Percentiles rank a stretch among this genome's conserved stretches.
phyloP scores from a whole-genome alignment of 2,797 vertebrate species.

The Lemur catta region DNA sequence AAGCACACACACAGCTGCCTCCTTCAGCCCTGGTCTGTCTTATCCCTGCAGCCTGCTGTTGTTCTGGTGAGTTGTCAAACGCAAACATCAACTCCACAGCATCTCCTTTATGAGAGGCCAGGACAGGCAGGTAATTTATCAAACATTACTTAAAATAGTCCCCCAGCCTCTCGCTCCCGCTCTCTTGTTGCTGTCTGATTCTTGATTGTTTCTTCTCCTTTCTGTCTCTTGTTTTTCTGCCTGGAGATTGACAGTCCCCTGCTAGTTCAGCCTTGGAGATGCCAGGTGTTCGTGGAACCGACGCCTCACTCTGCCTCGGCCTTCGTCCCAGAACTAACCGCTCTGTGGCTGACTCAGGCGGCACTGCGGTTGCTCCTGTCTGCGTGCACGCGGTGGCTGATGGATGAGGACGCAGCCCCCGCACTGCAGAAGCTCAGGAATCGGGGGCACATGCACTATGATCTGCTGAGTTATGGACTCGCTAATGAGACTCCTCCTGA shows the following conservation, averaged over 20 bases:
- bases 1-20: not conserved
- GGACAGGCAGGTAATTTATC: constrained; percentile 72
- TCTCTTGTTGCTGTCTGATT: constrained; percentile 39
- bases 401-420: not conserved
- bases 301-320: constrained; percentile 3
- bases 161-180: not conserved
- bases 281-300: constrained; percentile 49
- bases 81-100: not conserved
- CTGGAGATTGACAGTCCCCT: constrained; percentile 77
- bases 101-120: constrained; percentile 49
- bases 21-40: not conserved
- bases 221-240: constrained; percentile 50
- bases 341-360: not conserved
- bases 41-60: not conserved
- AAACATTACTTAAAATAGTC: constrained; percentile 72
- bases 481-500: constrained; percentile 26
- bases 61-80: not conserved
- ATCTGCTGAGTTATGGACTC: not conserved
- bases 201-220: constrained; percentile 71
- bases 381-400: rapidly evolving
- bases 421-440: not conserved
- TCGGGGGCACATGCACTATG: not conserved
- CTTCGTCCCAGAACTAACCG: not conserved
- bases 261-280: constrained; percentile 63
- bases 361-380: not conserved